Conservation (phyloP, 1,140 invertebrate genomes). For the Bilobella aurantiaca region DNA sequence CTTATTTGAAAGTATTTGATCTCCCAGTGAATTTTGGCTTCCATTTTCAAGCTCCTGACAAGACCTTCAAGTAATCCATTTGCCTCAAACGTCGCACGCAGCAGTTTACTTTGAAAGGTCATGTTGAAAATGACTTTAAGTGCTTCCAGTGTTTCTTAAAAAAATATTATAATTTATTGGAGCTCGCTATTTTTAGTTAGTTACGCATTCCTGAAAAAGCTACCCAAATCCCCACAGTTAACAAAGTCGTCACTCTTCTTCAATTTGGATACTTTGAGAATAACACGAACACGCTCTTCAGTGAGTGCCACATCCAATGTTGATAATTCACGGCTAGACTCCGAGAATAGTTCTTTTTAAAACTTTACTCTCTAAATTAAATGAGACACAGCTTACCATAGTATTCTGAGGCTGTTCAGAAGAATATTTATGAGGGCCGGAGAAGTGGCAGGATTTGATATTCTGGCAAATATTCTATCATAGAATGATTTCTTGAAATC, state of each 20-base stretch:
- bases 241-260: constrained; percentile 11
- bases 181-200: no score
- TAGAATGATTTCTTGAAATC: constrained; percentile 12
- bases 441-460: constrained; percentile 5
- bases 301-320: constrained; percentile 20
- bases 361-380: no score
- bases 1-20: constrained; percentile 80
- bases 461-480: constrained; percentile 14
- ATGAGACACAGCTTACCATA: constrained; percentile 7
- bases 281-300: not conserved
- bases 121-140: constrained; percentile 83
- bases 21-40: constrained; percentile 48
- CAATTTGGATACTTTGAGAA: constrained; percentile 17
- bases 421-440: constrained; percentile 8
- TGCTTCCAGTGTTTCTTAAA: constrained; percentile 50
- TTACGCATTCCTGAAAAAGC: not conserved
- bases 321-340: constrained; percentile 24
- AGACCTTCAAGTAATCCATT: constrained; percentile 63
- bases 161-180: no score
- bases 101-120: constrained; percentile 64
- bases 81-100: constrained; percentile 56
- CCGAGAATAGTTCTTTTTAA: no score
- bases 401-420: constrained; percentile 16
- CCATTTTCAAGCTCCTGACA: constrained; percentile 60
- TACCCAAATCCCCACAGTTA: constrained; percentile 18